Evolutionary conservation across 2,888 invertebrate species (phyloP).

Genomic region (Seira ritae): DNA sequence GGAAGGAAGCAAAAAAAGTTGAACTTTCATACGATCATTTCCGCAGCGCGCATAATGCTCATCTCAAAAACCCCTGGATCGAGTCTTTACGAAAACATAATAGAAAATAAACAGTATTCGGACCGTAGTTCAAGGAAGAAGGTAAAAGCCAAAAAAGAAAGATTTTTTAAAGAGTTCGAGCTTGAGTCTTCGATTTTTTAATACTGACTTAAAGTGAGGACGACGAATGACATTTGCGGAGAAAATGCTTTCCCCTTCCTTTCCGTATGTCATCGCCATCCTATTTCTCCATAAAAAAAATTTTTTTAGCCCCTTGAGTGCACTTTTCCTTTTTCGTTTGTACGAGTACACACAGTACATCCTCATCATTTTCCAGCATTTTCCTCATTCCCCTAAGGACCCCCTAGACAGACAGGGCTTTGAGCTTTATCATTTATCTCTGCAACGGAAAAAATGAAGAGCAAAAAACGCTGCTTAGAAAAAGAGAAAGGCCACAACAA

Average conservation of each 20-base stretch:
- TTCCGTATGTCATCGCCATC: not conserved
- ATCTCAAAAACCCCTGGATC: too few relatives aligned
- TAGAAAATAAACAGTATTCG: too few relatives aligned
- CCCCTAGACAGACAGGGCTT: not conserved
- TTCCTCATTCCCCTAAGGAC: slow-evolving; percentile 19
- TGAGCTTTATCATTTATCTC: not conserved
- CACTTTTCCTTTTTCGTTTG: slow-evolving; percentile 45
- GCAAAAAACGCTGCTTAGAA: too few relatives aligned
- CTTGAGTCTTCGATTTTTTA: not conserved
- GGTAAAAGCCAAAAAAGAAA: not conserved
- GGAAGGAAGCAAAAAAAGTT: too few relatives aligned
- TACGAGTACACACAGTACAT: slow-evolving; percentile 25
- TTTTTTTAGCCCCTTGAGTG: slow-evolving; percentile 42
- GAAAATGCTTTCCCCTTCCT: not conserved
- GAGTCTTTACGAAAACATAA: too few relatives aligned
- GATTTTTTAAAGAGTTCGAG: not conserved
- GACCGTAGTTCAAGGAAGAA: too few relatives aligned
- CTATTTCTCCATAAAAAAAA: not conserved
- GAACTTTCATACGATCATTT: not conserved
- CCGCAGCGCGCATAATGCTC: not conserved
- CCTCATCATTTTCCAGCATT: slow-evolving; percentile 53
- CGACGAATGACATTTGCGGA: not conserved
- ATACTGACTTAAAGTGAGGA: not conserved
- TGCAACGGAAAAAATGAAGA: not conserved
- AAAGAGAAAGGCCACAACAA: not conserved